phyloP scores from a whole-genome alignment of 2,113 vertebrate species.

The Turdus rufiventris region DNA sequence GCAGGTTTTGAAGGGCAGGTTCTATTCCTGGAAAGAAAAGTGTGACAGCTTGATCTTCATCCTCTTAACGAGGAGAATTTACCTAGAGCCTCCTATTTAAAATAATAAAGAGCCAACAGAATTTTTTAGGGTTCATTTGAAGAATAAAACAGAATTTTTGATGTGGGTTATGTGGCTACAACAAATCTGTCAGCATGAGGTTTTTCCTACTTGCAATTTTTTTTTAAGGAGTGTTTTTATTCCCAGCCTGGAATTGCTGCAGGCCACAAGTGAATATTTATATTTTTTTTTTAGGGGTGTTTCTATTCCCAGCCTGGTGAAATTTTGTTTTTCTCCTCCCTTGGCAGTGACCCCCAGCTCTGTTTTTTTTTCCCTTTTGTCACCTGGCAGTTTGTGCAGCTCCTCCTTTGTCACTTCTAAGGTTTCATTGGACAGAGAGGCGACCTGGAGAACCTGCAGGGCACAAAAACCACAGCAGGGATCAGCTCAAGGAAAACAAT shows the following conservation, averaged over 20 bases:
- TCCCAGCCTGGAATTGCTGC: neutral
- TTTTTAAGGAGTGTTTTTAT: neutral
- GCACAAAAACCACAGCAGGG: neutral
- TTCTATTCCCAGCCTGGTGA: no score
- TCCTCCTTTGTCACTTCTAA: constrained; percentile 73
- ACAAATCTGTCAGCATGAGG: fast-evolving
- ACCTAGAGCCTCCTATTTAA: neutral
- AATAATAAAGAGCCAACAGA: neutral
- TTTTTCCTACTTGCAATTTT: neutral
- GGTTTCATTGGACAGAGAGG: constrained; percentile 84
- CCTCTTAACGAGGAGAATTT: neutral
- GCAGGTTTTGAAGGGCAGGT: neutral
- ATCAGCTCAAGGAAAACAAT: neutral
- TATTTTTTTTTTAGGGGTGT: neutral
- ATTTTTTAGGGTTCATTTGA: neutral
- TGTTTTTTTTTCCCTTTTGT: neutral
- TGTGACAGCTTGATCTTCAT: neutral
- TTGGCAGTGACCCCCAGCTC: neutral
- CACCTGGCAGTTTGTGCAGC: constrained; percentile 79
- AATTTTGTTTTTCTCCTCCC: no score
- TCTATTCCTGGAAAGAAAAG: neutral
- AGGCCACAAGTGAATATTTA: no score
- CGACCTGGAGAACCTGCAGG: constrained; percentile 87
- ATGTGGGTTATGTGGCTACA: neutral
- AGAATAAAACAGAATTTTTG: neutral